phyloP scores from a whole-genome alignment of 2,113 vertebrate species.

The rabbit (Oryctolagus cuniculus) region DNA sequence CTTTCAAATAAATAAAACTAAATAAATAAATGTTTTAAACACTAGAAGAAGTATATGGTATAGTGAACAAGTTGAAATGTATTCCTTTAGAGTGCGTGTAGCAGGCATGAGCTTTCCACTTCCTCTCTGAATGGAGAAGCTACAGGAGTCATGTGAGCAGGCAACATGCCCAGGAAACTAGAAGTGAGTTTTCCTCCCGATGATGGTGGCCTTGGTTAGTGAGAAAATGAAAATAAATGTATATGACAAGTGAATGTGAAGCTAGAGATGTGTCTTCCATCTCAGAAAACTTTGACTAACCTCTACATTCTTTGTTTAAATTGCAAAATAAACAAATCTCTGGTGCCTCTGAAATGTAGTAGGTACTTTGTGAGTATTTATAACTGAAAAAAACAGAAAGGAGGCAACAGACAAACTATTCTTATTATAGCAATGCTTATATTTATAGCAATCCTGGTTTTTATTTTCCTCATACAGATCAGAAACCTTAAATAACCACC shows the following conservation, averaged over 20 bases:
- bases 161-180: background rate
- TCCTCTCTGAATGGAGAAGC: background rate
- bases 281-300: background rate
- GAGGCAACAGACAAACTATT: slow-evolving; percentile 29
- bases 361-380: slow-evolving; percentile 30
- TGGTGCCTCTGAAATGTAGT: slow-evolving; percentile 10
- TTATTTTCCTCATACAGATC: slow-evolving; percentile 27
- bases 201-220: background rate
- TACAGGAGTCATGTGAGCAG: background rate
- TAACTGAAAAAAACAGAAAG: slow-evolving; percentile 33
- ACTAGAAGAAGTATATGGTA: background rate
- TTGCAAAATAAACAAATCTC: slow-evolving; percentile 37
- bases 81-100: background rate
- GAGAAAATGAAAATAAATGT: slow-evolving; percentile 14
- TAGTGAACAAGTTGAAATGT: background rate
- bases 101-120: background rate
- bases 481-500: slow-evolving; percentile 30
- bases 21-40: no score
- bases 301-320: slow-evolving; percentile 33
- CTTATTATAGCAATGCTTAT: slow-evolving; percentile 52
- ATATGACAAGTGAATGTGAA: background rate
- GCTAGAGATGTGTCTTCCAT: slow-evolving; percentile 10
- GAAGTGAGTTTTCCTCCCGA: background rate
- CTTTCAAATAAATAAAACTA: no score
- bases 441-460: slow-evolving; percentile 10